Evolutionary conservation across 1,140 invertebrate species (phyloP).

Genomic region (Drosophila repleta): DNA sequence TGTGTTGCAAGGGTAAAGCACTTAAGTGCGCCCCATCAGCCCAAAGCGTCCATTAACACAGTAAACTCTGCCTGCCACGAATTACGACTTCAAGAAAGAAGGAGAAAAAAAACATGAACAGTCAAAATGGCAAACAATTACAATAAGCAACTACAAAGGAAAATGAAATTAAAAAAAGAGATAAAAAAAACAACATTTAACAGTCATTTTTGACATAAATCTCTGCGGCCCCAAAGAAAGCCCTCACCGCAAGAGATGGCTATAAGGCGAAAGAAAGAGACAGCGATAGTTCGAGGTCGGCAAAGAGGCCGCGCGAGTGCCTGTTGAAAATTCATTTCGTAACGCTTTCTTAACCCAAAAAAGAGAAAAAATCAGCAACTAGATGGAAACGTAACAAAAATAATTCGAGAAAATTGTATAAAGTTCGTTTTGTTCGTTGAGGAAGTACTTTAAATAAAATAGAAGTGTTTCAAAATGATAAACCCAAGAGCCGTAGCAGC

Average conservation of each 20-base stretch:
- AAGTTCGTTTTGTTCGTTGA: slow-evolving; percentile 7
- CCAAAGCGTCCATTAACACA: slow-evolving; percentile 73
- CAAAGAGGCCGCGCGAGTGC: slow-evolving; percentile 7
- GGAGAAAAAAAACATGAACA: slow-evolving; percentile 52
- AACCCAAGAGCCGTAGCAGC: slow-evolving; percentile 26
- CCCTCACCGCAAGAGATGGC: background rate
- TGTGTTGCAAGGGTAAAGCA: slow-evolving; percentile 62
- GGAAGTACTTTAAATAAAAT: slow-evolving; percentile 30
- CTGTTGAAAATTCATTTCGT: slow-evolving; percentile 64
- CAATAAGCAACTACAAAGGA: slow-evolving; percentile 22
- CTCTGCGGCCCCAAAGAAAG: slow-evolving; percentile 41
- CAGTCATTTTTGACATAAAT: slow-evolving; percentile 50
- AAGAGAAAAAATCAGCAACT: slow-evolving; percentile 2
- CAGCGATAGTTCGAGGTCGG: slow-evolving; percentile 16
- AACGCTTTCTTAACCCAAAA: slow-evolving; percentile 70
- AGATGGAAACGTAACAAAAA: slow-evolving; percentile 3
- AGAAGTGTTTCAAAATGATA: slow-evolving; percentile 28
- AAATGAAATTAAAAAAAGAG: slow-evolving; percentile 10
- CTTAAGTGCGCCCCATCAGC: slow-evolving; percentile 62
- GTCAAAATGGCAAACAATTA: slow-evolving; percentile 61
- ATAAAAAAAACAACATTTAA: slow-evolving; percentile 23
- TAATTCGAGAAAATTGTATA: slow-evolving; percentile 33
- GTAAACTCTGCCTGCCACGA: slow-evolving; percentile 63
- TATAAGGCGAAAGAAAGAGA: background rate
- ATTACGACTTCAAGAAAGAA: slow-evolving; percentile 14